Evolutionary conservation across 2,113 vertebrate species (phyloP), one percentile per base, ranked within the genome.

Genomic region (Forbesichthys papilliferus): DNA sequence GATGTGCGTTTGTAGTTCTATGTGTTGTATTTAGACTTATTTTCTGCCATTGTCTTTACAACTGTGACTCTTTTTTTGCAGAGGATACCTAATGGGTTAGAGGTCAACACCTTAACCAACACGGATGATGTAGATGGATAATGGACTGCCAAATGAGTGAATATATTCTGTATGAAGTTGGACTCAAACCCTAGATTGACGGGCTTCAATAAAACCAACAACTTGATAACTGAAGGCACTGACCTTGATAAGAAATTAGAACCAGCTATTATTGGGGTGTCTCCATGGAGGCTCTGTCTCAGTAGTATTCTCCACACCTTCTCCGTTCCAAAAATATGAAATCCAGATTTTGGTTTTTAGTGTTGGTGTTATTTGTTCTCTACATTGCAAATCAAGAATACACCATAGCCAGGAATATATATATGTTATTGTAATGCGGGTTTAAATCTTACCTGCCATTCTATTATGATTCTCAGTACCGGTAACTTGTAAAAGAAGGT

Each of bases 1-100:
- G 36, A 42, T 42, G 36, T 7, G 36, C 36, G 7, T 42, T 42
- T 42, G 4, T 8, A 42, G 7, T 42, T 42, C 4, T 6, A 42
- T 42, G 36, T 8, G 7, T 5, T 42, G 36, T 42, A 42, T 42
- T 42, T 42, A 42, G 7, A 42, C 36, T 42, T 4, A 1, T 8
- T 57, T 16, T 59, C 3, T 36, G 33, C 34, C 34, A 33, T 5
- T 57, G 0, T 62, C 27, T 74, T 51, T 71, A 16, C 3, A 14
- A 64, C 0, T 67, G 57, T 71, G 11, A 33, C 36, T 52, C 70
- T 63, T 73, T 73, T 68, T 87, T 87, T 86, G 1, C 91, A 98
- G 97, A 70, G 97, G 97, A 70, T 98, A 98, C 89, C 93, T 98
- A 68, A 97, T 98, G 96, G 96, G 97, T 64, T 98, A 94, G 90